phyloP scores from a whole-genome alignment of 2,797 vertebrate species.

The Trematomus bernacchii region DNA sequence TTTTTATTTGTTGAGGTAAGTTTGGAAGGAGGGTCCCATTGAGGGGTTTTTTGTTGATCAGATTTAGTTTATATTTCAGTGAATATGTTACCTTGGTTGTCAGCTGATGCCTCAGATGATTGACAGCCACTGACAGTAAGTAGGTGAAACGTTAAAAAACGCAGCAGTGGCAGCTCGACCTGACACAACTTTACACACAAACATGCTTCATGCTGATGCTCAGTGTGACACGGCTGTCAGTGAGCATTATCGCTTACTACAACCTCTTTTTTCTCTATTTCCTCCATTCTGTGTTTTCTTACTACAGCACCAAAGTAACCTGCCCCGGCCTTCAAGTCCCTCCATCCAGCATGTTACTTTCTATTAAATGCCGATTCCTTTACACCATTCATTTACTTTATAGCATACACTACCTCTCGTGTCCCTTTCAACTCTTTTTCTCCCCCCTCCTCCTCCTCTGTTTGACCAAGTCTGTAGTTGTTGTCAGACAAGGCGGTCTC shows the following conservation, averaged over 20 bases:
- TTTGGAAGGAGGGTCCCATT: slow-evolving; percentile 12
- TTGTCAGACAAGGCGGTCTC: slow-evolving; percentile 84
- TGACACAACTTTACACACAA: slow-evolving; percentile 50
- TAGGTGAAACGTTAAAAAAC: slow-evolving; percentile 14
- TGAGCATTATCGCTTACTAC: slow-evolving; percentile 57
- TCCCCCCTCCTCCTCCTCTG: slow-evolving; percentile 53
- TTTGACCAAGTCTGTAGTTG: slow-evolving; percentile 79
- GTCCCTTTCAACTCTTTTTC: slow-evolving; percentile 63
- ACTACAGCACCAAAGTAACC: slow-evolving; percentile 16
- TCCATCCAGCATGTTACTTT: slow-evolving; percentile 55
- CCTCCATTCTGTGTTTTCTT: slow-evolving; percentile 21
- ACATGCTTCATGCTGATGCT: slow-evolving; percentile 56
- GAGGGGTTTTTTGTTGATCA: background rate
- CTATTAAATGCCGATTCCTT: slow-evolving; percentile 57
- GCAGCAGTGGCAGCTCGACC: slow-evolving; percentile 16
- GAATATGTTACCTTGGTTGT: slow-evolving; percentile 24
- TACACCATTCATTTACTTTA: slow-evolving; percentile 59
- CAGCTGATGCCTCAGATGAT: slow-evolving; percentile 22
- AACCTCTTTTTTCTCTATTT: slow-evolving; percentile 17
- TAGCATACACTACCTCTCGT: slow-evolving; percentile 53
- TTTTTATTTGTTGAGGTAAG: slow-evolving; percentile 48
- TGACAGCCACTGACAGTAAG: slow-evolving; percentile 28
- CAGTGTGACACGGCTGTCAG: slow-evolving; percentile 59
- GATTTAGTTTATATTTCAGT: slow-evolving; percentile 16
- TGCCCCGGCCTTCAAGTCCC: slow-evolving; percentile 42